Evolutionary conservation across 2,113 vertebrate genomes (phyloP), one percentile per base, ranked within the genome.

Genomic region (Aegypius monachus): DNA sequence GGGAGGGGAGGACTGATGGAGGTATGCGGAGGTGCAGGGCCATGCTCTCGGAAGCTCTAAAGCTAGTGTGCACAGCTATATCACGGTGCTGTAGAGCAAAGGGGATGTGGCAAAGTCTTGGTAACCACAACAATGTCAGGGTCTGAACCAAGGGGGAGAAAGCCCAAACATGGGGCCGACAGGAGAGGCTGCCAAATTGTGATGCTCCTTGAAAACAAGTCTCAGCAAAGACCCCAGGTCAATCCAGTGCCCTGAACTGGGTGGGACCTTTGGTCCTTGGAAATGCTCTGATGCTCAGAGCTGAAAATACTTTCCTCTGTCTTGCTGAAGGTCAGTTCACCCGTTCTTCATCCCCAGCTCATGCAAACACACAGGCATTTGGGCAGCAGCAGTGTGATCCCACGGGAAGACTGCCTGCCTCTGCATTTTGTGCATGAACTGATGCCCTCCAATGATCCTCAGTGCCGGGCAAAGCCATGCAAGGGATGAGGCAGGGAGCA

Each of bases 121-220:
- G 40, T 56, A 78, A 6, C 36, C 19, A 21, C 61, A 52, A 1
- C 5, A 2, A 2, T 1, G 27, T 47, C 67, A 59, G 22, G 27
- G 7, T 17, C 20, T 62, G 81, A 70, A 23, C 3, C 22, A 14
- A 10, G 25, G 19, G 19, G 27, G 29, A 63, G 38, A 71, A 16
- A 5, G 2, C 15, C 45, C 80, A 53, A 2, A 72, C 31, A 43
- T 52, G 48, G 40, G 58, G 18, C 72, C 0, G 0, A 1, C 21
- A 29, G 65, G 13, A 73, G 63, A 23, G 25, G 50, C 55, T 85
- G 40, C 61, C 50, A 26, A 25, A 86, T 66, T 27, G 34, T 3
- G 3, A 1, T 18, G 55, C 11, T 43, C 14, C 56, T 67, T 11
- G 52, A 12, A 62, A 88, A 82, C 3, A 40, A 45, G 17, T 7